Evolutionary conservation across 2,888 invertebrate genomes (phyloP), one percentile per base, ranked within the genome.

Genomic region (Crepidodera aurea): DNA sequence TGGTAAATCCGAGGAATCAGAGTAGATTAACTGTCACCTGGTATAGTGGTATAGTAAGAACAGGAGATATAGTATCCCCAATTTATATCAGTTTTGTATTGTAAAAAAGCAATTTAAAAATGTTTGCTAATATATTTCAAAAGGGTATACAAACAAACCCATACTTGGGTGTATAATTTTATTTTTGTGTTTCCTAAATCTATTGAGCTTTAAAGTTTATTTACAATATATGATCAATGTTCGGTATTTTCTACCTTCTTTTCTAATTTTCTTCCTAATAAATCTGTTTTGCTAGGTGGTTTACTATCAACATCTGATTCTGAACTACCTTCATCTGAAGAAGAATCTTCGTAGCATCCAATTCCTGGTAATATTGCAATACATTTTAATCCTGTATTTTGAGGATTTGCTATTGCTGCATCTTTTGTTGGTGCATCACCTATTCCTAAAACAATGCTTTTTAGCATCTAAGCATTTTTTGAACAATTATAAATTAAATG

Each of bases 321-420:
- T 0, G 90, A 89, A 75, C 90, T 90, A 53, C 87, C 81, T 58
- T 86, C 86, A 27, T 85, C 85, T 65, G 86, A 86, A 69, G 86
- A 90, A 0, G 92, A 90, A 62, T 90, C 88, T 0, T 87, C 87
- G 73, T 92, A 95, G 65, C 87, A 87, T 0, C 93, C 93, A 54
- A 96, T 84, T 0, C 95, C 95, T 0, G 95, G 94, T 59, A 96
- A 82, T 51, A 94, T 87, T 0, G 90, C 95, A 60, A 93, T 86
- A 74, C 92, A 92, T 29, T 84, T 86, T 65, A 91, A 73, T 2
- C 83, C 84, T 1, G 84, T 81, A 54, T 74, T 70, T 44, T 66
- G 68, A 16, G 53, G 40, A 29, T 8, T 8, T 18, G 57, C 34
- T n/a, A 54, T 50, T 55, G 61, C 40, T 55, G 56, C 60, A 19